Base-by-base conservation (phyloP, 2,113 vertebrate species). In the Anoplopoma fimbria region DNA sequence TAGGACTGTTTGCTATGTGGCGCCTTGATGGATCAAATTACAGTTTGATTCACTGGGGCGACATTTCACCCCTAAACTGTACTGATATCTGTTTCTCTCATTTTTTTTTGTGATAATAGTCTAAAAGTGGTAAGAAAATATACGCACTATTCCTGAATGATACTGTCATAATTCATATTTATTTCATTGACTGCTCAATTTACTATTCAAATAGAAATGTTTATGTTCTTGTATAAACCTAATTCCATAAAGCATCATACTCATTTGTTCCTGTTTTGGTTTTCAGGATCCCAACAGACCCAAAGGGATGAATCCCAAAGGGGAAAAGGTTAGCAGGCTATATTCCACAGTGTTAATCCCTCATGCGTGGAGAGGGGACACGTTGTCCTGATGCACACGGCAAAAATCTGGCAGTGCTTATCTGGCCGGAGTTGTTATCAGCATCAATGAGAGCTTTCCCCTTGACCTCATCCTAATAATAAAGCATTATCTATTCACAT, bases 391-490 rank as follows among this genome's bases (percentile, higher is more conserved):
- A 60, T 68, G 47, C 70, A 74, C 87, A 76, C n/a, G 40, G 71
- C 85, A 84, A 74, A 84, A 72, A 81, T 42, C 86, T 86, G 88
- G 67, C 87, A 64, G 33, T 38, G 75, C 38, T 82, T 85, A 89
- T 93, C 90, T 74, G 60, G 78, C 82, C 69, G 61, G 47, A 38
- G 72, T 31, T 83, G 82, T 89, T 94, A 93, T 94, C 93, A 88
- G 87, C 83, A 84, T 86, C 81, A 36, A 72, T 53, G 79, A 89
- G 82, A 84, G 85, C 85, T 86, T 89, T 90, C 82, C 86, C 27
- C 87, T 90, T 90, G 90, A 93, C 90, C 88, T 61, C 70, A 75
- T 87, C 82, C 93, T 93, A 94, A 91, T 90, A 93, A 94, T 94
- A 94, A 82, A 86, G 40, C 31, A 25, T 90, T 94, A 94, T 94